Conservation (phyloP, 2,888 invertebrate genomes). For the Aromia moschata region DNA sequence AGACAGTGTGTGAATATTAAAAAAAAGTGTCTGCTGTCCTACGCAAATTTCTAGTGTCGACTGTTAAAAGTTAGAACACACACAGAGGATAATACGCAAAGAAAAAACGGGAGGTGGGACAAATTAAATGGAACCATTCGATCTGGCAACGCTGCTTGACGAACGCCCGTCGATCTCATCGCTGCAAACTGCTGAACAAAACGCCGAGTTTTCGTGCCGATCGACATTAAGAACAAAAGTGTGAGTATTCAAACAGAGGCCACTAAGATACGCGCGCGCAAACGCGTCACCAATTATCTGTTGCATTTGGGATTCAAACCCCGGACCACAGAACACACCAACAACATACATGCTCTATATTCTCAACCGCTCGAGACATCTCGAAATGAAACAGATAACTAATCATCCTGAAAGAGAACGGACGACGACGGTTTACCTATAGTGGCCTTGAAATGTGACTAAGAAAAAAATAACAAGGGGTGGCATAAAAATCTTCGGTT, state of each 20-base stretch:
- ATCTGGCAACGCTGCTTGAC: slow-evolving; percentile 51
- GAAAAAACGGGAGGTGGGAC: slow-evolving; percentile 25
- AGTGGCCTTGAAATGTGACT: slow-evolving; percentile 5
- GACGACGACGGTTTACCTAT: neutral
- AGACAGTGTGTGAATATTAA: no score
- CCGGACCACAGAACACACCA: slow-evolving; percentile 26
- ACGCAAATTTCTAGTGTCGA: no score
- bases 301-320: slow-evolving; percentile 38
- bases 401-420: neutral
- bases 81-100: slow-evolving; percentile 9
- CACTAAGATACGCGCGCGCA: slow-evolving; percentile 5
- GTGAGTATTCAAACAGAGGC: slow-evolving; percentile 8
- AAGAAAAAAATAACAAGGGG: neutral
- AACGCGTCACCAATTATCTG: slow-evolving; percentile 36
- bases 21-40: no score
- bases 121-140: slow-evolving; percentile 20
- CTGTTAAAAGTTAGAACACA: neutral
- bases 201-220: slow-evolving; percentile 33
- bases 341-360: slow-evolving; percentile 21
- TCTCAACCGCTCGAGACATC: slow-evolving; percentile 34
- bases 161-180: slow-evolving; percentile 57
- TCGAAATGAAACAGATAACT: slow-evolving; percentile 40
- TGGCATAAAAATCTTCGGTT: slow-evolving; percentile 33
- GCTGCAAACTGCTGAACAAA: slow-evolving; percentile 54
- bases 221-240: slow-evolving; percentile 3